Conservation (phyloP, 2,797 vertebrate species). For the Squalus acanthias region DNA sequence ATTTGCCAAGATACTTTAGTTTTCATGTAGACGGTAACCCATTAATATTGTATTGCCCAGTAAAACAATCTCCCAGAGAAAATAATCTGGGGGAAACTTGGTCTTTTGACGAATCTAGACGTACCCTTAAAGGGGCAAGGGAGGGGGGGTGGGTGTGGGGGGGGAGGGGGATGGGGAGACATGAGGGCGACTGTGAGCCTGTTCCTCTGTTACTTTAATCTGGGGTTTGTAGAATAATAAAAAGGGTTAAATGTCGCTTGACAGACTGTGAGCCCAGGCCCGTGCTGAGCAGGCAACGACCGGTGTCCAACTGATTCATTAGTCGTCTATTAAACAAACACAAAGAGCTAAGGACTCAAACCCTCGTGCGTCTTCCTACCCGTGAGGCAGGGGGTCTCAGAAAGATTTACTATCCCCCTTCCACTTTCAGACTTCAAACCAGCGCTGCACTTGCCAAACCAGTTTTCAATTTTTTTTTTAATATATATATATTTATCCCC, state of each 20-base stretch:
- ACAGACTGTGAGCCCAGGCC: neutral
- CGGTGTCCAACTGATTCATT: neutral
- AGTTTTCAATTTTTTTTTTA: too few relatives aligned
- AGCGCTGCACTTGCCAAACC: neutral
- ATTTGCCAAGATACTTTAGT: neutral
- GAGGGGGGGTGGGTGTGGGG: neutral
- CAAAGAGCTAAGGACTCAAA: neutral
- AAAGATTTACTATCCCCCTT: neutral
- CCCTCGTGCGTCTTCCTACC: neutral
- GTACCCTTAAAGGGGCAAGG: neutral
- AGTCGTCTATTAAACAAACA: conserved; percentile 11
- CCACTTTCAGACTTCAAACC: neutral
- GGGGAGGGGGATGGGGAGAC: neutral
- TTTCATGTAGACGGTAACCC: too few relatives aligned
- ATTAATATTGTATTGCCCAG: neutral
- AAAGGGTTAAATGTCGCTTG: conserved; percentile 22
- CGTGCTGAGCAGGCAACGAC: neutral
- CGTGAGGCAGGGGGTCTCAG: neutral
- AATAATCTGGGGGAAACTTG: neutral
- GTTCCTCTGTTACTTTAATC: neutral
- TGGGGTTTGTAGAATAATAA: neutral
- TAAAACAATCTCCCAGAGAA: neutral
- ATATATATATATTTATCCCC: neutral
- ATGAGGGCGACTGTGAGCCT: too few relatives aligned
- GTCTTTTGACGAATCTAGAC: neutral